Conservation (phyloP, 2,888 invertebrate genomes). For the Arge pagana region DNA sequence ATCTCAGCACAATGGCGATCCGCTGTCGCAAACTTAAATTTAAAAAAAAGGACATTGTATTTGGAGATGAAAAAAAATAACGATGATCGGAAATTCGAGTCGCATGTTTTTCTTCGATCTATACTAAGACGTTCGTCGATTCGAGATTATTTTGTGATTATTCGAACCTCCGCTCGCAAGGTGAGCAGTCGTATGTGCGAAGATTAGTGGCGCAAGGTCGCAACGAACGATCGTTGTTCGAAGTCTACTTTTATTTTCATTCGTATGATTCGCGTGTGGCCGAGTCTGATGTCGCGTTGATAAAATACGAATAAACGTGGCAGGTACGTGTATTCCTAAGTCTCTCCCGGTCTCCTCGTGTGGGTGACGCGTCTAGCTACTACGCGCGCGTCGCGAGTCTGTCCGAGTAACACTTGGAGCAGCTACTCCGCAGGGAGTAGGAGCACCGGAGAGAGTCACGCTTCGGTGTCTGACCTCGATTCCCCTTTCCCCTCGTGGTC, state of each 20-base stretch:
- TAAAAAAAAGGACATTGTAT: too few species aligned
- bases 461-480: conserved; percentile 47
- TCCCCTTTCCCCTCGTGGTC: conserved; percentile 33
- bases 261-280: conserved; percentile 3
- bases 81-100: too few species aligned
- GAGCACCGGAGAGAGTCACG: conserved; percentile 33
- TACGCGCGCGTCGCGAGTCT: neutral
- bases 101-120: too few species aligned
- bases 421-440: conserved; percentile 7
- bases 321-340: neutral
- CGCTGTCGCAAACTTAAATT: too few species aligned
- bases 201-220: conserved; percentile 42
- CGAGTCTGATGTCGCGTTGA: neutral
- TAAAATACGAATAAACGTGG: neutral
- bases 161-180: too few species aligned
- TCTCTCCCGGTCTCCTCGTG: neutral
- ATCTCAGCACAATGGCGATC: too few species aligned
- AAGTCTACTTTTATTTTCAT: conserved; percentile 40
- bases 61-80: too few species aligned
- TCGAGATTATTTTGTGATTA: too few species aligned
- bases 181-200: too few species aligned
- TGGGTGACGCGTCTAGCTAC: neutral
- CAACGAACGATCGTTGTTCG: conserved; percentile 12
- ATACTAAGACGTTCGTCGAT: too few species aligned
- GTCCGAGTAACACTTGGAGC: neutral